Evolutionary conservation across 2,888 invertebrate genomes (phyloP).

Genomic region (Drosophila nr. perissopoda): DNA sequence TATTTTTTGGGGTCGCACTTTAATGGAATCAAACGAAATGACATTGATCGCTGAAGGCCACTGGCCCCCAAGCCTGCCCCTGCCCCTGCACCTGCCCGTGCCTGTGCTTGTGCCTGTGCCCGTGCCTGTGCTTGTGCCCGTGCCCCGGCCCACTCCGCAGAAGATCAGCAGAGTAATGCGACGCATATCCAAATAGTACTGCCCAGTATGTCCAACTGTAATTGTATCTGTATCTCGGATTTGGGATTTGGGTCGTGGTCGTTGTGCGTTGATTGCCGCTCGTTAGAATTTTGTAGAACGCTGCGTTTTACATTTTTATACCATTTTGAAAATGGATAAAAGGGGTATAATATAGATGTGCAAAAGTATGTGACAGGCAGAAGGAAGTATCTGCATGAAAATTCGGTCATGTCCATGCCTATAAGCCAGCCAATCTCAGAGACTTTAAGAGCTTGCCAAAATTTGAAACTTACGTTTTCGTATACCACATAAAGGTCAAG

Average conservation of each 20-base stretch:
- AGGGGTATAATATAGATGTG: background rate
- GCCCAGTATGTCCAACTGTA: conserved; percentile 16
- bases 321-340: background rate
- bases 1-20: conserved; percentile 69
- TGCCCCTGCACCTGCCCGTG: background rate
- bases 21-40: conserved; percentile 80
- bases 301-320: conserved; percentile 15
- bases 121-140: background rate
- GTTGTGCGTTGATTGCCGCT: conserved; percentile 65
- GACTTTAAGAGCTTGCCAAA: background rate
- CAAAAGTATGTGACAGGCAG: background rate
- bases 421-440: background rate
- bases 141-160: background rate
- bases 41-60: conserved; percentile 83
- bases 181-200: conserved; percentile 30
- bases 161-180: conserved; percentile 35
- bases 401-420: background rate
- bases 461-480: background rate
- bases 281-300: conserved; percentile 39
- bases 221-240: conserved; percentile 17
- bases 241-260: conserved; percentile 77
- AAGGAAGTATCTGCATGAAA: background rate
- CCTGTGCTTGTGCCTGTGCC: background rate
- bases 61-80: conserved; percentile 18
- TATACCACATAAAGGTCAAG: background rate